Evolutionary conservation across 2,113 vertebrate genomes (phyloP).

Genomic region (Psammodynastes pulverulentus): DNA sequence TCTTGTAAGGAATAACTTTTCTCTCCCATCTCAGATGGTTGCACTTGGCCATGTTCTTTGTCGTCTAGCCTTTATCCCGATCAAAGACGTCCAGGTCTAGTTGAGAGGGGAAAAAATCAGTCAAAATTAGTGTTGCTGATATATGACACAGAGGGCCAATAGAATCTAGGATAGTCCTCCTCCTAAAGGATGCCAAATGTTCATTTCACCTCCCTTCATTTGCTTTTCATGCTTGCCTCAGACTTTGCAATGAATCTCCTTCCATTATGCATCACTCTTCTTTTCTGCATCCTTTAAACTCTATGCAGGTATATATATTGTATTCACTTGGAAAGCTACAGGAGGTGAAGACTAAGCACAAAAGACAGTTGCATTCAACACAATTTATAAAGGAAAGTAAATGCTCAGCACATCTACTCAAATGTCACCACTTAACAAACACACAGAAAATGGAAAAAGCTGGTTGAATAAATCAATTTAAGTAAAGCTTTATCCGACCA

Average conservation of each 20-base stretch:
- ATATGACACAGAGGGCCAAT: background rate
- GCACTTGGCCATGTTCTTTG: slow-evolving; percentile 8
- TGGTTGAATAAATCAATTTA: background rate
- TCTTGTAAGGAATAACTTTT: background rate
- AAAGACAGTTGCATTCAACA: background rate
- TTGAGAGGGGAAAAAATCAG: background rate
- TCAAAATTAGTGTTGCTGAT: background rate
- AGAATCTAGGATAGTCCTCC: background rate
- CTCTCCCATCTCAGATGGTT: background rate
- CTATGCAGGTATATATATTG: background rate
- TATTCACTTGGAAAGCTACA: background rate
- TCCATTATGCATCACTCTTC: background rate
- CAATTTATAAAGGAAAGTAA: background rate
- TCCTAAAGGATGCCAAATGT: background rate
- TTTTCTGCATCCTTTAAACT: background rate
- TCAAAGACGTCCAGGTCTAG: background rate
- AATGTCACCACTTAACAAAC: background rate
- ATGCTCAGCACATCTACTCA: background rate
- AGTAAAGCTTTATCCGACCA: background rate
- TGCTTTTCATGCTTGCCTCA: background rate
- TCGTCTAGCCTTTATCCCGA: background rate
- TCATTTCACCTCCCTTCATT: background rate
- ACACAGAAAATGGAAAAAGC: background rate
- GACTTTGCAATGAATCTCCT: background rate
- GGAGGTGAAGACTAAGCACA: background rate